Evolutionary conservation across 2,113 vertebrate species (phyloP).

Genomic region (cattle (Bos taurus)): ARS-UCD2.0 NC_037346.1:15924501-15925000

Average conservation of each 20-base stretch:
- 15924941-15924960: neutral
- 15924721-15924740: neutral
- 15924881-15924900: neutral
- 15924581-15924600: neutral
- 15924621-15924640: neutral
- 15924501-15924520: neutral
- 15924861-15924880: neutral
- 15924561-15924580: neutral
- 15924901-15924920: neutral
- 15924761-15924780: neutral
- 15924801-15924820: neutral
- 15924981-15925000: neutral
- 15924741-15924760: neutral
- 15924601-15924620: neutral
- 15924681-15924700: neutral
- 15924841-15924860: neutral
- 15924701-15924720: neutral
- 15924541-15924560: neutral
- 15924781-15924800: neutral
- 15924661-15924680: rapidly evolving
- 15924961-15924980: neutral
- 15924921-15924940: neutral
- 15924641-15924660: neutral
- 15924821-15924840: neutral
- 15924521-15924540: neutral